These are phyloP conservation scores for Panagrolaimus sp. DNA, from an alignment of 1,140 invertebrate species.

Conservation along the genomic window DNA sequence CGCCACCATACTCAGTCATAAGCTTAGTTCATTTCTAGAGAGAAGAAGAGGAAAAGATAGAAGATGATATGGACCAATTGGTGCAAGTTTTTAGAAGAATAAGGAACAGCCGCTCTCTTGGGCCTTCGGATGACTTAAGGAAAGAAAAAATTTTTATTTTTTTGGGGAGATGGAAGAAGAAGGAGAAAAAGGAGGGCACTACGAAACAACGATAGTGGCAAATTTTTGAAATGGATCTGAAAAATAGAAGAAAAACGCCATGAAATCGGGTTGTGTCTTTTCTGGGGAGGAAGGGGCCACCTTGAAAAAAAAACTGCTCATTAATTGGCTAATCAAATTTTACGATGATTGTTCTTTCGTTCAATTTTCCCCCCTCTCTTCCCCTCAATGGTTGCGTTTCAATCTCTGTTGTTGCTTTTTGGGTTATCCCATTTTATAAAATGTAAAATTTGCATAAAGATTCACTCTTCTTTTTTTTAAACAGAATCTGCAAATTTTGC, in stretches of 20 bases:
- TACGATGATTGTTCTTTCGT: slow-evolving; percentile 14
- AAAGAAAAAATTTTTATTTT: too few relatives aligned
- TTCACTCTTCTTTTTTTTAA: too few relatives aligned
- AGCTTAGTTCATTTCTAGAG: too few relatives aligned
- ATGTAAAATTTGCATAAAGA: too few relatives aligned
- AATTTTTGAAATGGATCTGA: slow-evolving; percentile 14
- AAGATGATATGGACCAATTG: too few relatives aligned
- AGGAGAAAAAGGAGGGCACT: neutral
- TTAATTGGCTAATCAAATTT: slow-evolving; percentile 18
- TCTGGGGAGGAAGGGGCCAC: slow-evolving; percentile 1
- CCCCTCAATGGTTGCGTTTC: neutral
- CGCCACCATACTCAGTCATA: too few relatives aligned
- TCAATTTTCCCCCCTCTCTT: neutral
- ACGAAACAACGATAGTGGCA: neutral
- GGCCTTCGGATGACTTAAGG: too few relatives aligned
- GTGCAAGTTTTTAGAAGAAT: too few relatives aligned
- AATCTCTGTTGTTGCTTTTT: neutral
- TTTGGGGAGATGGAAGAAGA: neutral
- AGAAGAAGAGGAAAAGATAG: too few relatives aligned
- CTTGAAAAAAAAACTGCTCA: slow-evolving; percentile 12
- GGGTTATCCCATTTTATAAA: too few relatives aligned
- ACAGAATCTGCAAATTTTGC: too few relatives aligned
- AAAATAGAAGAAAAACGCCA: neutral
- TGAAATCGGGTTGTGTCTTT: neutral
- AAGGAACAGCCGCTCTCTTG: too few relatives aligned